Percentiles rank a stretch among this genome's conserved stretches.
Evolutionary conservation across 2,888 invertebrate genomes (phyloP).

Genomic region (Leptinotarsa peninsularis): DNA sequence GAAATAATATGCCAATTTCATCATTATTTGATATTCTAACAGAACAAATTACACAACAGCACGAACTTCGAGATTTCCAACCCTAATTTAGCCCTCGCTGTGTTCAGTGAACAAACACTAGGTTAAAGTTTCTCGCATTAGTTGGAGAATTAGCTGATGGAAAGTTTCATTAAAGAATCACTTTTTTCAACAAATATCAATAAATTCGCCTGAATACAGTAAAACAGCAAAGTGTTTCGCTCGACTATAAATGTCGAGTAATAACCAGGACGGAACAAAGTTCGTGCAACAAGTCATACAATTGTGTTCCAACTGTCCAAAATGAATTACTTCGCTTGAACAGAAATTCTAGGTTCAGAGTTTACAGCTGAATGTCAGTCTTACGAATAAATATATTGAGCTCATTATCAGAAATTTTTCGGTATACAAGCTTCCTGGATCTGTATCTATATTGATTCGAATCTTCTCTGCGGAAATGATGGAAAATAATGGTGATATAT

Average conservation of each 20-base stretch:
- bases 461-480: too few relatives aligned
- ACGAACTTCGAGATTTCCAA: too few relatives aligned
- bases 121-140: too few relatives aligned
- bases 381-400: neutral
- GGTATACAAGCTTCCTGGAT: neutral
- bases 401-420: neutral
- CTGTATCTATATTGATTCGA: neutral
- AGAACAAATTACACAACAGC: too few relatives aligned
- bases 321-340: slow-evolving; percentile 36
- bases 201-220: slow-evolving; percentile 28
- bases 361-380: neutral
- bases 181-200: slow-evolving; percentile 29
- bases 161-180: slow-evolving; percentile 22
- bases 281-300: slow-evolving; percentile 46
- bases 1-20: too few relatives aligned
- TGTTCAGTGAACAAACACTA: too few relatives aligned
- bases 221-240: slow-evolving; percentile 27
- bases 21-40: too few relatives aligned
- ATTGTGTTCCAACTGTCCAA: slow-evolving; percentile 42
- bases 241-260: slow-evolving; percentile 42
- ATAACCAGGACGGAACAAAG: slow-evolving; percentile 40
- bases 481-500: too few relatives aligned
- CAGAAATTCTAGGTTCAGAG: slow-evolving; percentile 32
- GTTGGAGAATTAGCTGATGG: too few relatives aligned
- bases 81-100: too few relatives aligned